A percentile compares a stretch with the other conserved stretches of the same genome.
These are phyloP conservation scores for Albula goreensis DNA, from an alignment of 2,113 vertebrate genomes.

Conservation along the genomic window DNA sequence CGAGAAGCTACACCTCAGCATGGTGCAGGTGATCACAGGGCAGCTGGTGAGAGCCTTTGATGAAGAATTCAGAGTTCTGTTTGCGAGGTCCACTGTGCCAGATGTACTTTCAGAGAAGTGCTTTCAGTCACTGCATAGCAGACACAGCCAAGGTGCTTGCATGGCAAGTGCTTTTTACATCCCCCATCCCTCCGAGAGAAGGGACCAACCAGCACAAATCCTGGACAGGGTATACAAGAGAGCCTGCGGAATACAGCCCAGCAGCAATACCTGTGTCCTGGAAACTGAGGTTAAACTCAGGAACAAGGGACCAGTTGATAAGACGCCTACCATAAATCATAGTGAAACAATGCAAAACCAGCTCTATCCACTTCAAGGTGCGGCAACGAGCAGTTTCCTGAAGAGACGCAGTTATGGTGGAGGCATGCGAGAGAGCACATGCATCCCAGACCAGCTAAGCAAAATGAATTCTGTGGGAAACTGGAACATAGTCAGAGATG, in stretches of 20 bases:
- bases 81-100: conserved; percentile 79
- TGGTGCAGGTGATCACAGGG: conserved; percentile 88
- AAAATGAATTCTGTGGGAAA: conserved; percentile 52
- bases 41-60: conserved; percentile 85
- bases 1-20: conserved; percentile 90
- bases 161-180: conserved; percentile 43
- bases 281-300: too few species aligned
- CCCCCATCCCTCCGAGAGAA: conserved; percentile 58
- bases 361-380: conserved; percentile 71
- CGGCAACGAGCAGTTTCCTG: conserved; percentile 72
- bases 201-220: too few species aligned
- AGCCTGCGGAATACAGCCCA: too few species aligned
- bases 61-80: conserved; percentile 88
- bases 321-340: conserved; percentile 64
- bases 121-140: conserved; percentile 37
- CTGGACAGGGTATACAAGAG: too few species aligned
- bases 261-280: too few species aligned
- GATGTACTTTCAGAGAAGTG: conserved; percentile 48
- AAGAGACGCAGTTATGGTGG: conserved; percentile 86
- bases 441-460: conserved; percentile 74
- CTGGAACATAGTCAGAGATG: conserved; percentile 65
- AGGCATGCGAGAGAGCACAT: conserved; percentile 76
- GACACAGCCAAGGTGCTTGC: conserved; percentile 57
- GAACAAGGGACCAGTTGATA: conserved; percentile 53
- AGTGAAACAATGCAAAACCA: conserved; percentile 70